These are phyloP conservation scores for Hecatera dysodea DNA, from an alignment of 2,888 invertebrate genomes.

Conservation along the genomic window DNA sequence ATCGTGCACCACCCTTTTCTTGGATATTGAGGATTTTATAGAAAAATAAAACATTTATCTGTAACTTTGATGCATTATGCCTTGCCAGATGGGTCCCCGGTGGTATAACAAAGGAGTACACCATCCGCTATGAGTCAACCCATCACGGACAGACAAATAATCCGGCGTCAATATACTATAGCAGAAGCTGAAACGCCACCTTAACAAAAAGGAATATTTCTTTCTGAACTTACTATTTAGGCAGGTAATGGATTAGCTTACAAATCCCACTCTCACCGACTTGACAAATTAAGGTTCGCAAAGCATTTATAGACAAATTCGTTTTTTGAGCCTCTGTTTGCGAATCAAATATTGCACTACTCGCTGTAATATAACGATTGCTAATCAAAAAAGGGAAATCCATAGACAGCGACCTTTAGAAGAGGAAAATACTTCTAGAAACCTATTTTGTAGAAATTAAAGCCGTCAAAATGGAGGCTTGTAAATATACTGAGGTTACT, in stretches of 20 bases:
- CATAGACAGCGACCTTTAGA: not conserved
- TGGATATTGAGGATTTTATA: conserved; percentile 50
- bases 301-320: not conserved
- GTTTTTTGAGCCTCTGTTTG: no score
- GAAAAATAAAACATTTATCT: conserved; percentile 40
- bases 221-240: not conserved
- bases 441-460: not conserved
- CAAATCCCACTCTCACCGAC: not conserved
- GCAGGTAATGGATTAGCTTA: not conserved
- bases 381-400: not conserved
- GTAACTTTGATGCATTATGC: conserved; percentile 36
- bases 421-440: not conserved
- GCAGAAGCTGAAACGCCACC: not conserved
- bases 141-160: not conserved
- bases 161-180: not conserved
- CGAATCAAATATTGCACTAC: no score
- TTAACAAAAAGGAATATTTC: not conserved
- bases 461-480: not conserved
- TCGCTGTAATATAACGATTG: no score
- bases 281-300: not conserved
- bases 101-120: conserved; percentile 41
- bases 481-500: not conserved
- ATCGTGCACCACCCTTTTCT: conserved; percentile 60
- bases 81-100: conserved; percentile 24
- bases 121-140: conserved; percentile 21